Evolutionary conservation across 2,888 invertebrate genomes (phyloP), one percentile per base, ranked within the genome.

Genomic region (Andrena bicolor): DNA sequence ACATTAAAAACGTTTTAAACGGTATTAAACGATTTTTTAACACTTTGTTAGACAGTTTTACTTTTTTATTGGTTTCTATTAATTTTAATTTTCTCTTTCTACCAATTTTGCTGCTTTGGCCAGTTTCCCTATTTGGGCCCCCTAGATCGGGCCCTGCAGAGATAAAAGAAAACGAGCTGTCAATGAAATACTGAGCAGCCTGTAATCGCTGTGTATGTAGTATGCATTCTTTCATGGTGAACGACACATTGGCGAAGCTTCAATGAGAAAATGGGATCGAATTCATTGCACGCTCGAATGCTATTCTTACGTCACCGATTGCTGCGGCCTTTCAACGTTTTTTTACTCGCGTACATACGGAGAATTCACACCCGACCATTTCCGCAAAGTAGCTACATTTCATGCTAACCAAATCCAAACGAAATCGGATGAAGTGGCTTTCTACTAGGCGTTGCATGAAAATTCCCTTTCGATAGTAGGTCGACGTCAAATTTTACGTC

Each of bases 401-500:
- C 26, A 66, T 51, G 58, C 60, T 53, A 41, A 70, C 53, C 58
- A 76, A 48, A 64, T 65, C 48, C 35, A 16, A 61, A 77, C 48
- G 76, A 84, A 80, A 82, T 75, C 74, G 49, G 51, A 56, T 28
- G 78, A 76, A 70, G 28, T 64, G 58, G 73, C 86, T 86, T 86
- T 86, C 86, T 83, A 86, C 70, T 71, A 41, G 35, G 68, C 66
- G 65, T 20, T 48, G 28, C 58, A 76, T 61, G 81, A 81, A 85
- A 86, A 79, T 75, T 77, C 81, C 76, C 76, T 79, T 80, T 75
- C 75, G 70, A 74, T 49, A 85, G 86, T 85, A 70, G 86, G 85
- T 83, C 84, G 32, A n/a, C 16, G 68, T 41, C 61, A 74, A 76
- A 79, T 63, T 82, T 83, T 75, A 78, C 66, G 10, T 32, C n/a